Conservation (phyloP, 2,888 invertebrate species). For the Stenichneumon culpator region DNA sequence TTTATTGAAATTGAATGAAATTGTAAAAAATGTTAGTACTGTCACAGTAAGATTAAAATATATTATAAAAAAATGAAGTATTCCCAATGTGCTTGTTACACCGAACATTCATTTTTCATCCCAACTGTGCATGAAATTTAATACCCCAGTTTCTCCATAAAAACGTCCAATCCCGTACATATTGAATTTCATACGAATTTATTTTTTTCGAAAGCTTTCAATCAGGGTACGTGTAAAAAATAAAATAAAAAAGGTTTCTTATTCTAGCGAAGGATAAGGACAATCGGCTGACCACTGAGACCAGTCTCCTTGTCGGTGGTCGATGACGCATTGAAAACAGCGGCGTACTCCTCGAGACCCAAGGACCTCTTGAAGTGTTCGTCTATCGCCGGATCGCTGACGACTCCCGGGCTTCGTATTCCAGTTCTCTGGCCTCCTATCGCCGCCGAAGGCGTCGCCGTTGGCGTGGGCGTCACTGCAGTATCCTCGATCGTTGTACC, state of each 20-base stretch:
- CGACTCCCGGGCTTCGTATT: slow-evolving; percentile 78
- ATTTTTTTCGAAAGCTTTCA: no score
- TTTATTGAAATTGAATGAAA: no score
- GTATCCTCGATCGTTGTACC: slow-evolving; percentile 83
- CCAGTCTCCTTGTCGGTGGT: slow-evolving; percentile 82
- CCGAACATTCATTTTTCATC: no score
- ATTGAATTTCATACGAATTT: no score
- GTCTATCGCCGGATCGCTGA: slow-evolving; percentile 95
- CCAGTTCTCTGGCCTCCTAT: slow-evolving; percentile 81
- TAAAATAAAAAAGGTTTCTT: slow-evolving; percentile 32
- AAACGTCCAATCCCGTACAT: no score
- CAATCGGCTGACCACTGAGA: slow-evolving; percentile 79
- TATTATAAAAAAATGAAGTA: no score
- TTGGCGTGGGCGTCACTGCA: slow-evolving; percentile 81
- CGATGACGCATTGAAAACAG: slow-evolving; percentile 82
- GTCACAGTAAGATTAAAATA: no score
- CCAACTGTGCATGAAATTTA: no score
- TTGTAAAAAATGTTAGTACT: no score
- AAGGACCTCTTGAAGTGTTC: slow-evolving; percentile 97
- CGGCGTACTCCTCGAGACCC: slow-evolving; percentile 89
- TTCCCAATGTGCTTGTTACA: no score
- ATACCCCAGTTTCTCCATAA: no score
- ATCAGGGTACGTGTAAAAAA: neutral
- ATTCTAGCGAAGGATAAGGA: slow-evolving; percentile 27
- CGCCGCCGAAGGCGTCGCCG: slow-evolving; percentile 81